Percentiles rank a stretch among this genome's conserved stretches.
These are phyloP conservation scores for Drosophila trichaetosa DNA, from an alignment of 2,888 invertebrate species.

Conservation along the genomic window DNA sequence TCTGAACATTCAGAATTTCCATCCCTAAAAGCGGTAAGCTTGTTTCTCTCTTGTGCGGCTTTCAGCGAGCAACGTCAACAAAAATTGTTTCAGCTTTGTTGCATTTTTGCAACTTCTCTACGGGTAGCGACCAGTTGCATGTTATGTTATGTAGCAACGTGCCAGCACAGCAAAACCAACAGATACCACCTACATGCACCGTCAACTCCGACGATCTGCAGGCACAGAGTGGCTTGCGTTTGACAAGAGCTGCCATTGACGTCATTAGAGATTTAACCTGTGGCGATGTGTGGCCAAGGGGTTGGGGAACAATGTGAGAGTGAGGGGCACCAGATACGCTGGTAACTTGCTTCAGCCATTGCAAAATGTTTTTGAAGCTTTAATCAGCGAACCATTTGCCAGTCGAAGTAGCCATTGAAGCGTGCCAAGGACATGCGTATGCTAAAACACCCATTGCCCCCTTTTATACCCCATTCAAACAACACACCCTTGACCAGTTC, in stretches of 20 bases:
- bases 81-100: constrained; percentile 42
- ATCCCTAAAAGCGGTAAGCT: constrained; percentile 20
- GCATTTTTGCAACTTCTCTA: constrained; percentile 47
- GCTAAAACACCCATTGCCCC: background rate
- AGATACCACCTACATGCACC: background rate
- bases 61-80: constrained; percentile 28
- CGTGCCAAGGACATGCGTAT: constrained; percentile 57
- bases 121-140: constrained; percentile 68
- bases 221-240: constrained; percentile 29
- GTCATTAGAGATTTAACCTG: constrained; percentile 54
- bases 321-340: background rate
- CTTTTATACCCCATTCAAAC: background rate
- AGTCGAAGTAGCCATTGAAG: constrained; percentile 48
- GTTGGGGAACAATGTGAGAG: background rate
- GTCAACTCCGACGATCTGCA: constrained; percentile 5
- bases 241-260: constrained; percentile 59
- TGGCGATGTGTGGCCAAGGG: constrained; percentile 25
- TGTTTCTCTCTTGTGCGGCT: constrained; percentile 23
- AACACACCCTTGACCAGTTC: background rate
- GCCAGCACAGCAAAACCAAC: constrained; percentile 53
- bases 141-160: constrained; percentile 69
- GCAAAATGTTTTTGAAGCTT: constrained; percentile 58
- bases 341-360: constrained; percentile 17
- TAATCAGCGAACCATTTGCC: constrained; percentile 38
- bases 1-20: constrained; percentile 8